Conservation (phyloP, 2,888 invertebrate species). For the Stenurella melanura region DNA sequence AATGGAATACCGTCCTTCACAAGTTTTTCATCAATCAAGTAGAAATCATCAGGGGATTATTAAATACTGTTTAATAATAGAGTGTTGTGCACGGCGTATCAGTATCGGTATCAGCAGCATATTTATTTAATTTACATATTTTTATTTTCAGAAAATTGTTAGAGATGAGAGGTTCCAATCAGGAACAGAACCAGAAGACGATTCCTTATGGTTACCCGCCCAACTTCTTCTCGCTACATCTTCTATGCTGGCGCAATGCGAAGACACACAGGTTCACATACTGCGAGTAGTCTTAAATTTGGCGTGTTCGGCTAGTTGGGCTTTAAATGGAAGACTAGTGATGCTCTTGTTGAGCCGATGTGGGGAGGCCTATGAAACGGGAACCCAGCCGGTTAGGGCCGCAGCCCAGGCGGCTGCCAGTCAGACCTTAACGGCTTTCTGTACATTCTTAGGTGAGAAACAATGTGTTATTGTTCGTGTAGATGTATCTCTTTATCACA, state of each 20-base stretch:
- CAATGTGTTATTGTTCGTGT: background rate
- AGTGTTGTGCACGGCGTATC: no score
- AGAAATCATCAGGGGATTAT: no score
- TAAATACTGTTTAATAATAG: no score
- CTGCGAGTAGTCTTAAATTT: constrained; percentile 88
- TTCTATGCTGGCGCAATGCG: constrained; percentile 85
- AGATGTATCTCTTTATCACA: no score
- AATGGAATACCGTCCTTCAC: no score
- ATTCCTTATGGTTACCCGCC: constrained; percentile 93
- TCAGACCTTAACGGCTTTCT: constrained; percentile 90
- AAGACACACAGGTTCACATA: constrained; percentile 88
- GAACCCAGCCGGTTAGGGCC: constrained; percentile 87
- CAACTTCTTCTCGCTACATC: constrained; percentile 91
- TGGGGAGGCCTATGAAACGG: constrained; percentile 87
- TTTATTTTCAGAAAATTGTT: constrained; percentile 83
- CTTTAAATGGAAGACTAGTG: constrained; percentile 90
- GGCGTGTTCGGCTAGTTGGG: constrained; percentile 91
- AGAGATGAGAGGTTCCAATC: constrained; percentile 94
- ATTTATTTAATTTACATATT: background rate
- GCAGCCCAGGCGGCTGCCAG: constrained; percentile 94
- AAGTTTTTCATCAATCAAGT: no score
- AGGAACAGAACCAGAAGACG: constrained; percentile 92
- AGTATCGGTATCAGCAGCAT: no score
- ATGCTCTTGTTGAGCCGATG: constrained; percentile 91
- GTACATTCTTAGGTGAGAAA: constrained; percentile 82